These are phyloP conservation scores for Motacilla alba DNA, from an alignment of 2,113 vertebrate species.

Conservation along the genomic window DNA sequence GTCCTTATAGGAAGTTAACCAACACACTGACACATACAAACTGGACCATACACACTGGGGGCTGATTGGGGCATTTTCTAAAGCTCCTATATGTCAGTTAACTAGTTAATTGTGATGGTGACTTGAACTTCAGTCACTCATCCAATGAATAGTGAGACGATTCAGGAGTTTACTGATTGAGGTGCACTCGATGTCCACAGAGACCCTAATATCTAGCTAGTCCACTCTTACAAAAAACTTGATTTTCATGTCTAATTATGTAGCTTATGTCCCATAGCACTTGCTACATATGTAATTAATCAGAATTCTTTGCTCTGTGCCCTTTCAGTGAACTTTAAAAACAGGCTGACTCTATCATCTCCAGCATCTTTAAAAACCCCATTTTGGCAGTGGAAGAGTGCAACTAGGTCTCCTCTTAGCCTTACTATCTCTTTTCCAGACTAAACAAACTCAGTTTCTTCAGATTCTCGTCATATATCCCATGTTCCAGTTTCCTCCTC, in stretches of 20 bases:
- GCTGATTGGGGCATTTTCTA: not conserved
- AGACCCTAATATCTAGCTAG: not conserved
- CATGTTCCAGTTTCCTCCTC: not conserved
- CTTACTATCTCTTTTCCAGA: not conserved
- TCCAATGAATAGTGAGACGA: not conserved
- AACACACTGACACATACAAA: not conserved
- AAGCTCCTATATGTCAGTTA: not conserved
- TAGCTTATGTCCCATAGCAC: not conserved
- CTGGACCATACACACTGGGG: not conserved
- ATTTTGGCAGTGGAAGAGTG: not conserved
- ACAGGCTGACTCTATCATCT: not conserved
- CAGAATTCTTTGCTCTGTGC: not conserved
- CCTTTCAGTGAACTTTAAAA: not conserved
- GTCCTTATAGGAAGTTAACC: not conserved
- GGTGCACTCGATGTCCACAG: not conserved
- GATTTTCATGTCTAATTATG: not conserved
- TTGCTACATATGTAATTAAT: not conserved
- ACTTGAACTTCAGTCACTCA: not conserved
- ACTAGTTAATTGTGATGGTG: not conserved
- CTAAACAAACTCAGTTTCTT: not conserved
- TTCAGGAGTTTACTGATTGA: not conserved
- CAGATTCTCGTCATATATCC: not conserved
- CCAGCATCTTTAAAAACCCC: not conserved
- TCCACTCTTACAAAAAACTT: not conserved
- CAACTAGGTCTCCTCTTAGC: not conserved